Conservation (phyloP, 2,797 vertebrate genomes). For the Sylvia borin region DNA sequence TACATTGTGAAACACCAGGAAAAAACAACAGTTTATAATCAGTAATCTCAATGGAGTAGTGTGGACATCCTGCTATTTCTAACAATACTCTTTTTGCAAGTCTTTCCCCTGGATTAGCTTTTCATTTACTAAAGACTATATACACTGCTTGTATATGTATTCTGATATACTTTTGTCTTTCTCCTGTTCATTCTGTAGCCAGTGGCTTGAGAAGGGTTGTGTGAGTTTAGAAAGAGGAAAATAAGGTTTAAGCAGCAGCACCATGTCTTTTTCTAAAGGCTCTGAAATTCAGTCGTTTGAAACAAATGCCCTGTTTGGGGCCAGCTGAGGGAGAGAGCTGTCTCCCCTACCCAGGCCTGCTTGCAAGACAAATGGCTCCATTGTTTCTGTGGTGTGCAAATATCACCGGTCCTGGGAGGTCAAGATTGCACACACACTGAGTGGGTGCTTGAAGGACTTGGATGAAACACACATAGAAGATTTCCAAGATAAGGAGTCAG, state of each 20-base stretch:
- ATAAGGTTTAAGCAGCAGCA: background rate
- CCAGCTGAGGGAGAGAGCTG: background rate
- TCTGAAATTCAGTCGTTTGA: background rate
- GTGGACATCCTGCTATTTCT: background rate
- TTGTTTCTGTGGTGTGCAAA: constrained; percentile 43
- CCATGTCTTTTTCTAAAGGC: background rate
- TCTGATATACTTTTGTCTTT: background rate
- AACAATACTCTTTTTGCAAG: background rate
- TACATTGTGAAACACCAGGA: background rate
- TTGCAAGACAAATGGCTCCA: constrained; percentile 21
- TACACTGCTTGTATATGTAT: background rate
- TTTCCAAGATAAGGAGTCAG: constrained; percentile 43
- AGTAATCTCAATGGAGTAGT: background rate
- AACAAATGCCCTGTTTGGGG: background rate
- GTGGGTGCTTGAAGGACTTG: constrained; percentile 13
- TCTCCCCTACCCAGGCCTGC: background rate
- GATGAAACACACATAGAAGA: background rate
- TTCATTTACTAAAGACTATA: background rate
- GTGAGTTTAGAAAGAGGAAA: background rate
- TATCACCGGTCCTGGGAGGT: constrained; percentile 11
- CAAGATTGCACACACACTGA: background rate
- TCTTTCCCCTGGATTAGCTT: background rate
- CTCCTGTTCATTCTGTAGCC: background rate
- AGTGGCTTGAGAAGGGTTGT: background rate
- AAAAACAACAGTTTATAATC: background rate